Percentiles rank a stretch among this genome's conserved stretches.
Evolutionary conservation across 2,113 vertebrate species (phyloP).

Genomic region (Pampusana beccarii): DNA sequence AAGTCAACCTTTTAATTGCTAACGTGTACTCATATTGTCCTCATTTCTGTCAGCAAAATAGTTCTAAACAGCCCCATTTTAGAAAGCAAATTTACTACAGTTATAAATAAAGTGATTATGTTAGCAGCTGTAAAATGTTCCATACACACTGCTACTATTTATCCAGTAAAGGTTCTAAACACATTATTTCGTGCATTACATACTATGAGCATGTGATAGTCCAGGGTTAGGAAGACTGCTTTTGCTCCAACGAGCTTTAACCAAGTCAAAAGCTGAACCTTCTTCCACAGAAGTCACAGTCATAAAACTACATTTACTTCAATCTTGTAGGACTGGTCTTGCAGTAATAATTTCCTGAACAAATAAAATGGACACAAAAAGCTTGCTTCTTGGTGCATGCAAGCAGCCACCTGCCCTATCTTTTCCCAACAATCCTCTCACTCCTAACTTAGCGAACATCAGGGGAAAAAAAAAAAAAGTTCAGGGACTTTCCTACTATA

Average conservation of each 20-base stretch:
- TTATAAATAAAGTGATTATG: conserved; percentile 50
- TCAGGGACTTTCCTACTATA: neutral
- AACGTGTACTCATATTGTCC: conserved; percentile 20
- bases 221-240: neutral
- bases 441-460: neutral
- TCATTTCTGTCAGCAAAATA: conserved; percentile 51
- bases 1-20: conserved; percentile 35
- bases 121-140: conserved; percentile 29
- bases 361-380: neutral
- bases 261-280: neutral
- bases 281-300: neutral
- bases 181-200: neutral
- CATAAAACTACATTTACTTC: neutral
- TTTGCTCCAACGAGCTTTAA: neutral
- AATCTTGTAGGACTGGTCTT: neutral
- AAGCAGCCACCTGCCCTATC: neutral
- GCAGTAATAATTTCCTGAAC: neutral
- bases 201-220: neutral
- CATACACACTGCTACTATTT: neutral
- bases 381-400: neutral
- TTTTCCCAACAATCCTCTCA: neutral
- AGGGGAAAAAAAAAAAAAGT: neutral
- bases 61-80: conserved; percentile 23
- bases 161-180: neutral
- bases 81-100: conserved; percentile 37